Evolutionary conservation across 2,888 invertebrate genomes (phyloP), one percentile per base, ranked within the genome.

Genomic region (Sialis fuliginosa): DNA sequence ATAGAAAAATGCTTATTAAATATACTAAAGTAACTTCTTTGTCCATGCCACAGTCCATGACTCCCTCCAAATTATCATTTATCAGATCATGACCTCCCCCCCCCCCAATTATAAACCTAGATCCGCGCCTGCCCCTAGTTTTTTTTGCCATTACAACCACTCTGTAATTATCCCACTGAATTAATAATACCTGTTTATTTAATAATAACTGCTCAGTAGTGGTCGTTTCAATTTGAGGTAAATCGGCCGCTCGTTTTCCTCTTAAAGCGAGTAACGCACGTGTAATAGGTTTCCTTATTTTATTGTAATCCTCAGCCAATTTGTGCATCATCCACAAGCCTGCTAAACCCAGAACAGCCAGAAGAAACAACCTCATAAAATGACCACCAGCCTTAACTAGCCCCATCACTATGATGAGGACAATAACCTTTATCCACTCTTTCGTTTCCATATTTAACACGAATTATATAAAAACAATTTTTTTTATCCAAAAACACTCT

Each of bases 301-400:
- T 60, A 50, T 59, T 60, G 54, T 62, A 67, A 53, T 68, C 67
- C 53, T 64, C 62, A 4, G 67, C 67, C 37, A 69, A 55, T 39
- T 60, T 60, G 51, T 69, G 68, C 34, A 68, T 54, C 62, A 69
- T 62, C 62, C 65, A 70, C 50, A 70, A 52, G 8, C 69, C 69
- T 9, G 62, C 63, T 45, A 70, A 56, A 9, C 69, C 69, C 47
- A 67, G 53, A 8, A 59, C 60, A 6, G 65, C 65, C 48, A 69
- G 52, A 35, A 69, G 51, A 8, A 65, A 58, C 35, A 68, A 48
- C 50, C 61, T 58, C 35, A 68, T 57, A 51, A 66, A 61, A 52
- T 63, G 63, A 33, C 62, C 55, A 39, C 63, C 62, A 2, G 57
- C 58, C 54, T 63, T 65, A 10, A 58, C 58, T 12, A 61, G 48